phyloP scores from a whole-genome alignment of 2,113 vertebrate genomes.

The Hiodon alosoides region DNA sequence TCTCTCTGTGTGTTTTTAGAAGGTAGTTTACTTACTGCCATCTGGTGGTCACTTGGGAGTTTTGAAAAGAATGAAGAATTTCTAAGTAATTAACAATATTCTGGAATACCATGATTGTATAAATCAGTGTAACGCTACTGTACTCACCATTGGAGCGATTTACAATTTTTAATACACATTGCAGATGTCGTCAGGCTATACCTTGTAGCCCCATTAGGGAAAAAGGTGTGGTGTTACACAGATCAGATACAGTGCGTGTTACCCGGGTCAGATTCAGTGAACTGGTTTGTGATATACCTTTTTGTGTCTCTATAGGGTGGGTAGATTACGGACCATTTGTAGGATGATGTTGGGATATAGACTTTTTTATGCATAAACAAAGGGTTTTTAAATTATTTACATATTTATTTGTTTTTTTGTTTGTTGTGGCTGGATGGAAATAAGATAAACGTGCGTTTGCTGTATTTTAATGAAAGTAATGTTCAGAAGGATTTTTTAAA shows the following conservation, averaged over 20 bases:
- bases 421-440: not conserved
- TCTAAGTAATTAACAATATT: not conserved
- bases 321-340: too few species aligned
- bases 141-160: too few species aligned
- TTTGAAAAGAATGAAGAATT: not conserved
- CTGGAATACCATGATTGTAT: too few species aligned
- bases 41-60: constrained; percentile 11
- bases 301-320: not conserved
- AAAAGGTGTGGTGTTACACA: too few species aligned
- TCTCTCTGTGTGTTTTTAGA: not conserved
- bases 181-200: too few species aligned
- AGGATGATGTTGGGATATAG: too few species aligned
- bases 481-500: constrained; percentile 37
- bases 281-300: not conserved
- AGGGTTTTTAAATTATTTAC: not conserved
- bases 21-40: constrained; percentile 22
- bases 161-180: too few species aligned
- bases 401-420: not conserved
- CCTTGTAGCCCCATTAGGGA: too few species aligned
- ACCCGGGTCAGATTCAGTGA: not conserved
- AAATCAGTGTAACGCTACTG: too few species aligned
- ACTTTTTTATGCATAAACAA: too few species aligned
- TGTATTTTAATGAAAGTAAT: constrained; percentile 44
- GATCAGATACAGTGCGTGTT: too few species aligned
- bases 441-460: constrained; percentile 41